Evolutionary conservation across 1,140 invertebrate species (phyloP), one percentile per base, ranked within the genome.

Genomic region (Eueides isabella): DNA sequence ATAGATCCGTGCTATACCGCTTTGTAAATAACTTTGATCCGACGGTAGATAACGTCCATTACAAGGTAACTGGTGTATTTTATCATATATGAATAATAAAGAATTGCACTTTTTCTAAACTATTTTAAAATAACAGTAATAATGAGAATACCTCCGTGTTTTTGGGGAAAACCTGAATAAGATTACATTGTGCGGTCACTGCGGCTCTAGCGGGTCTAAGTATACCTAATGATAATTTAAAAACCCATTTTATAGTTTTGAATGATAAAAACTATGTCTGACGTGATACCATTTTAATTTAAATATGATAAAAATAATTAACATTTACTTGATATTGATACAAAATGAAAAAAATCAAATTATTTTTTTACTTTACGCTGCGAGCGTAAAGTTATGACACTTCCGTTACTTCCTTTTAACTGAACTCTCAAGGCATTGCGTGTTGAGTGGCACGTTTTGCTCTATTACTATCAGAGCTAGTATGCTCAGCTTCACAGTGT

Each of bases 51-150:
- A 88, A 84, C 71, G 71, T 75, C 77, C 79, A 88, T 88, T 86
- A 86, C 86, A 87, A 81, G 81, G 77, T 78, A 84, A 79, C 76
- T 80, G 80, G 72, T 81, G 85, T 86, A 83, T 81, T 81, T 81
- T 77, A 81, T 81, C 82, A 82, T 86, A 83, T 82, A 85, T 82
- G 86, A 86, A 88, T 88, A 88, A 85, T 86, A 86, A 88, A 82
- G 71, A 82, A 85, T 85, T 84, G 82, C 80, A 80, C 78, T 80
- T 82, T 85, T 83, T 71, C 74, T 77, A 81, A 81, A 77, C 78
- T 80, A 80, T 77, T 79, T 78, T 75, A 64, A 75, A 71, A 76
- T 75, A 75, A 75, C 73, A 65, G 71, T 78, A 74, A 63, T 55
- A 69, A 65, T 33, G 64, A 31, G 55, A 72, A 30, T 31, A 35